A percentile compares a stretch with the other conserved stretches of the same genome.
These are phyloP conservation scores for Aelia acuminata DNA, from an alignment of 2,888 invertebrate species.

Conservation along the genomic window DNA sequence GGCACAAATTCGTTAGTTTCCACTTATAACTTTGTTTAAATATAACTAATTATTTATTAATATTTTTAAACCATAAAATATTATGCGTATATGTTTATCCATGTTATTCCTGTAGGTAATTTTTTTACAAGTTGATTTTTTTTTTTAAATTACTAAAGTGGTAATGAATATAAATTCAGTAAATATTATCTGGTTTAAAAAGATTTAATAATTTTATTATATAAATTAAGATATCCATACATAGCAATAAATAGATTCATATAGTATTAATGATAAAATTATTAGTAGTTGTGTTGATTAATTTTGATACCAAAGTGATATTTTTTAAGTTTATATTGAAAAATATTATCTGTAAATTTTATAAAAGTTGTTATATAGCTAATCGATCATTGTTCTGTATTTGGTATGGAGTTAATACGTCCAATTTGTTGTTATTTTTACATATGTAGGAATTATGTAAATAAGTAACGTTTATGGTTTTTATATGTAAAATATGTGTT, in stretches of 20 bases:
- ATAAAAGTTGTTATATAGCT: constrained; percentile 2
- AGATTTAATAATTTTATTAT: neutral
- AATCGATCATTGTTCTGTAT: constrained; percentile 5
- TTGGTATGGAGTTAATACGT: neutral
- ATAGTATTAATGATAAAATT: neutral
- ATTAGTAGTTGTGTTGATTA: neutral
- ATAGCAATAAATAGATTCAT: neutral
- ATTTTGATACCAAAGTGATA: constrained; percentile 48
- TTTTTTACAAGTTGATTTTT: neutral
- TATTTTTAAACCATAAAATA: no score
- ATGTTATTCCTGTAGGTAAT: neutral
- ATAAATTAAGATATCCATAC: neutral
- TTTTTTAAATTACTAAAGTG: neutral
- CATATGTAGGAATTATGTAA: neutral
- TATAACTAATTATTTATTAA: no score
- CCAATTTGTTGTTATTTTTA: constrained; percentile 22
- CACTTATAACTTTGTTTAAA: neutral
- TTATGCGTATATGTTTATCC: neutral
- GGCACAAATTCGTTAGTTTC: neutral
- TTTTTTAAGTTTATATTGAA: constrained; percentile 29
- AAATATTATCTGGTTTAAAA: neutral
- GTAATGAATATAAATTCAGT: neutral
- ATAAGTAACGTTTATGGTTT: neutral
- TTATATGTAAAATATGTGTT: neutral
- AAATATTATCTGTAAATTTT: constrained; percentile 24